Evolutionary conservation across 2,113 vertebrate species (phyloP), one percentile per base, ranked within the genome.

Genomic region (Calypte anna): DNA sequence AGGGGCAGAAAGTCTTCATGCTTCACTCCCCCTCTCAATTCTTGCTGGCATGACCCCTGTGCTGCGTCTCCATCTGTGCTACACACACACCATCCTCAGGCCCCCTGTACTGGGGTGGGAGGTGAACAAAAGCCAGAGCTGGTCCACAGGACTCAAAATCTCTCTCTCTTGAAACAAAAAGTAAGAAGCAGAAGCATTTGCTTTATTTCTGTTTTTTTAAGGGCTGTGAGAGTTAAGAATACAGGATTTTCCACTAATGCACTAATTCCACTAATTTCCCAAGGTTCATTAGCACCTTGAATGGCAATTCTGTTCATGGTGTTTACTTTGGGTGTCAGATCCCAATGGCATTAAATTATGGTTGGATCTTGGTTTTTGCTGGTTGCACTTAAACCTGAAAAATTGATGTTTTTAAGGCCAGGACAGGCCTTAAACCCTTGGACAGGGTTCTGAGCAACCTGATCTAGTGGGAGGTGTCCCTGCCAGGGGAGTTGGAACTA

Each of bases 81-180:
- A 55, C 11, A 8, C 53, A 44, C 3, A 2, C 53, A 33, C 15
- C 3, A 1, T n/a, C 23, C 33, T 5, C 50, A 57, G 0, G 19
- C 20, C 14, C 33, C 27, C n/a, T 1, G 1, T 5, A 13, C 23
- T 2, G 2, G 43, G 57, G 36, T 0, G 0, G 40, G 55, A 70
- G 30, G 53, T 15, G 31, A 68, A 54, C 25, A 69, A 66, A 78
- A 78, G 30, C 12, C 76, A 91, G 62, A 73, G 57, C 38, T 59
- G 20, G 38, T 50, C 33, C 57, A 77, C 64, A 51, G 28, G 36
- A 33, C 46, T 85, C 24, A 15, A 86, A 92, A 57, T 18, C 21
- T 77, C 55, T 50, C 36, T 51, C 38, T 44, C 30, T 27, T 2
- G 1, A 1, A 0, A 13, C 25, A 81, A 74, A 66, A 88, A 63